Evolutionary conservation across 2,113 vertebrate genomes (phyloP), one percentile per base, ranked within the genome.

Genomic region (Aleadryas rufinucha): DNA sequence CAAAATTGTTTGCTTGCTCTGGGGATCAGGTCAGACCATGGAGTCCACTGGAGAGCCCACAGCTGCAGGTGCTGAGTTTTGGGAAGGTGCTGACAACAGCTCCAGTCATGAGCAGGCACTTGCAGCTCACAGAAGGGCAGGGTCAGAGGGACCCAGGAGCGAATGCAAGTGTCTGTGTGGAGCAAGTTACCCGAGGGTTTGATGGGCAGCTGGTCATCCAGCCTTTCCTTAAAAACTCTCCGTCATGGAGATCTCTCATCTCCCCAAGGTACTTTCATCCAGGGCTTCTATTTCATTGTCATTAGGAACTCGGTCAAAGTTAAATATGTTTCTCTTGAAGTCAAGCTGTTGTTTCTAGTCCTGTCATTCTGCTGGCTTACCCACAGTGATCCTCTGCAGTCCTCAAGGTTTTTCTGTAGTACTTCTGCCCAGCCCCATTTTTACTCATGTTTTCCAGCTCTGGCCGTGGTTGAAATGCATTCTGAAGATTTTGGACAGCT

Each of bases 401-500:
- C 53, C 75, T 88, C 42, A 33, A 39, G 23, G 26, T 50, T 87
- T 56, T 87, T 66, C 69, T 88, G 75, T 37, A 71, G 7, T 22
- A 33, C 42, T 78, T 93, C 75, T 94, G 59, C 92, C 63, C 59
- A 17, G 85, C 66, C 18, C 45, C 54, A 2, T 66, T 86, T 90
- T 70, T 74, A 50, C 35, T 89, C 5, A 1, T 87, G 87, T 76
- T 88, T 94, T 77, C 77, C 88, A 81, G 0, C 78, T 82, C 81
- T 94, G 69, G 77, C 69, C 1, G 1, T 75, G 42, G 49, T 42
- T 93, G 45, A 95, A 94, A 61, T 69, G 47, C 35, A 52, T 84
- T 90, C 64, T 93, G 74, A 87, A 87, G 63, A 63, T 66, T 61
- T 92, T 93, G 94, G 95, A 80, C 52, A 47, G 68, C 37, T 77